Evolutionary conservation across 2,113 vertebrate genomes (phyloP).

Genomic region (Tragulus kanchil): DNA sequence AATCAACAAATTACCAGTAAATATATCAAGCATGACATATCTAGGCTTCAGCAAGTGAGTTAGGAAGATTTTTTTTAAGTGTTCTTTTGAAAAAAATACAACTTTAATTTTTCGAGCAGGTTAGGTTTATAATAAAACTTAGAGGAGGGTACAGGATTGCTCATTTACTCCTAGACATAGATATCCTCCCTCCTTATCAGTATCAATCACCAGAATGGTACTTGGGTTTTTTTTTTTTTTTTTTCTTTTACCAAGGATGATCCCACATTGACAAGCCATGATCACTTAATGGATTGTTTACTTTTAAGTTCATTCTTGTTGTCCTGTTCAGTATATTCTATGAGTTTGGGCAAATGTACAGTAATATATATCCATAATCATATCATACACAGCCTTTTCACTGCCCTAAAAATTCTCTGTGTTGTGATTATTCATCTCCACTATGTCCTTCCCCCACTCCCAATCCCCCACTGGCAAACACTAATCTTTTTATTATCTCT

Average conservation of each 20-base stretch:
- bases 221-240: not conserved
- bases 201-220: not conserved
- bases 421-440: not conserved
- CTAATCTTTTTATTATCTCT: not conserved
- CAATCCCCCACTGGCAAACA: not conserved
- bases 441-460: not conserved
- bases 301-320: not conserved
- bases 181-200: not conserved
- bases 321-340: not conserved
- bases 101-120: not conserved
- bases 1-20: constrained; percentile 8
- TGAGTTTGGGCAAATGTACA: not conserved
- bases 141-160: not conserved
- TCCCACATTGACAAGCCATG: not conserved
- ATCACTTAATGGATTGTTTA: not conserved
- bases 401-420: not conserved
- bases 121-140: not conserved
- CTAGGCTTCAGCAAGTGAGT: constrained; percentile 20
- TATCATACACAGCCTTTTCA: not conserved
- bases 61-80: constrained; percentile 34
- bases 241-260: not conserved
- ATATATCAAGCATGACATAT: constrained; percentile 39
- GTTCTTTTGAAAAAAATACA: not conserved
- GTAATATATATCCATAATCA: not conserved
- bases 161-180: not conserved